Evolutionary conservation across 2,888 invertebrate genomes (phyloP).

Genomic region (Aphidoletes aphidimyza): DNA sequence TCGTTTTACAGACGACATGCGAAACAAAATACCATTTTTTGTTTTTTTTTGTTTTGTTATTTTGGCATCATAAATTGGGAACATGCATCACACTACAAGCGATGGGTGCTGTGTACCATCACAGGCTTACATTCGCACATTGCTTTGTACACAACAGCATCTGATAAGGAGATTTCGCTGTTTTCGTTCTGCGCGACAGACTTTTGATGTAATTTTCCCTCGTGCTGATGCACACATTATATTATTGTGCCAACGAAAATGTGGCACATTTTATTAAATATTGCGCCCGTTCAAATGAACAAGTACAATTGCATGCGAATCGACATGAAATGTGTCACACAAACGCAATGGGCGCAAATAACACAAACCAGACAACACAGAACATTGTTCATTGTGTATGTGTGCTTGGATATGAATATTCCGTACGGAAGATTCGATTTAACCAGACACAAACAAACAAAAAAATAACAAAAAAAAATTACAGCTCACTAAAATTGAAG

Average conservation of each 20-base stretch:
- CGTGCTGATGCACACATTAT: background rate
- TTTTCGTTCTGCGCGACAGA: background rate
- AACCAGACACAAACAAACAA: background rate
- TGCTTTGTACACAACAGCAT: background rate
- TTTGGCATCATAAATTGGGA: slow-evolving; percentile 32
- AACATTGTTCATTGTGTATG: too few relatives aligned
- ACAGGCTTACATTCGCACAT: background rate
- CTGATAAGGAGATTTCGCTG: slow-evolving; percentile 21
- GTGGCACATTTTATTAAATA: slow-evolving; percentile 45
- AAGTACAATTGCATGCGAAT: slow-evolving; percentile 40
- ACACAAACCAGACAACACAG: background rate
- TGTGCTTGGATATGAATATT: too few relatives aligned
- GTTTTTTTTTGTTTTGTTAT: too few relatives aligned
- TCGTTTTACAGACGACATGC: background rate
- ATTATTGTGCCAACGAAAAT: slow-evolving; percentile 31
- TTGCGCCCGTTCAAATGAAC: slow-evolving; percentile 23
- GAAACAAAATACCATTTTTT: background rate
- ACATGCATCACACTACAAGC: background rate
- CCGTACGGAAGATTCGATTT: slow-evolving; percentile 24
- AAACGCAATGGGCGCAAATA: background rate
- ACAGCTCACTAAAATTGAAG: background rate
- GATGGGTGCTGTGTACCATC: background rate
- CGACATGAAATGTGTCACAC: background rate
- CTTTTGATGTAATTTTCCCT: background rate
- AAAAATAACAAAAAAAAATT: background rate